Conservation (phyloP, 2,888 invertebrate genomes). For the Onthophagus sagittarius region DNA sequence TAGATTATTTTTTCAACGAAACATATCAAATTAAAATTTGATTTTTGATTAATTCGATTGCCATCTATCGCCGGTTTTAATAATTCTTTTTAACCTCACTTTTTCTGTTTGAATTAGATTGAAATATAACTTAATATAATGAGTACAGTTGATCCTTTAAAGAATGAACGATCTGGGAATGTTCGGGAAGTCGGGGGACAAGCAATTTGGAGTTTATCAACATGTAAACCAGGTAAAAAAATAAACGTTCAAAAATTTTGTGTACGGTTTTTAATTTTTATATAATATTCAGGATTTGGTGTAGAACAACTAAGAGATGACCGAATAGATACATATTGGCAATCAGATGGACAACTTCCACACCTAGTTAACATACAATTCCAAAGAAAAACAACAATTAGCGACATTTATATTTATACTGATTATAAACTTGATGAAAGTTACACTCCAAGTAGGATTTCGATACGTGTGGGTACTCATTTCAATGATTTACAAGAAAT, state of each 20-base stretch:
- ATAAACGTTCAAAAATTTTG: not conserved
- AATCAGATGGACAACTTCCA: slow-evolving; percentile 97
- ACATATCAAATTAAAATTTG: not conserved
- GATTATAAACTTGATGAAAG: slow-evolving; percentile 99
- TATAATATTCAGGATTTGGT: slow-evolving; percentile 76
- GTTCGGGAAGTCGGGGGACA: slow-evolving; percentile 47
- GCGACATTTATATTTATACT: slow-evolving; percentile 93
- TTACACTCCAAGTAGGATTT: slow-evolving; percentile 94
- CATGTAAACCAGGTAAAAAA: slow-evolving; percentile 91
- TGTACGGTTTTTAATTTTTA: not conserved
- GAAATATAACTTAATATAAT: slow-evolving; percentile 6
- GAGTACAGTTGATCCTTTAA: slow-evolving; percentile 56
- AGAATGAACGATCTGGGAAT: slow-evolving; percentile 44
- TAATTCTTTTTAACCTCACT: not conserved
- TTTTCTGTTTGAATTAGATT: not conserved
- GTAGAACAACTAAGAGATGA: slow-evolving; percentile 95
- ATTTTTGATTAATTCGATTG: not conserved
- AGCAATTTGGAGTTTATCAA: slow-evolving; percentile 95
- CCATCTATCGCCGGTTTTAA: not conserved
- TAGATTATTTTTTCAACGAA: not conserved
- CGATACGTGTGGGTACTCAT: slow-evolving; percentile 90
- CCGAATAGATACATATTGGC: slow-evolving; percentile 98
- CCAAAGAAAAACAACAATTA: slow-evolving; percentile 88
- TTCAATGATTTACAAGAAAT: slow-evolving; percentile 96
- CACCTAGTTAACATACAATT: slow-evolving; percentile 97